A percentile compares a stretch with the other conserved stretches of the same genome.
Evolutionary conservation across 2,888 invertebrate genomes (phyloP).

Genomic region (Synanthedon andrenaeformis): DNA sequence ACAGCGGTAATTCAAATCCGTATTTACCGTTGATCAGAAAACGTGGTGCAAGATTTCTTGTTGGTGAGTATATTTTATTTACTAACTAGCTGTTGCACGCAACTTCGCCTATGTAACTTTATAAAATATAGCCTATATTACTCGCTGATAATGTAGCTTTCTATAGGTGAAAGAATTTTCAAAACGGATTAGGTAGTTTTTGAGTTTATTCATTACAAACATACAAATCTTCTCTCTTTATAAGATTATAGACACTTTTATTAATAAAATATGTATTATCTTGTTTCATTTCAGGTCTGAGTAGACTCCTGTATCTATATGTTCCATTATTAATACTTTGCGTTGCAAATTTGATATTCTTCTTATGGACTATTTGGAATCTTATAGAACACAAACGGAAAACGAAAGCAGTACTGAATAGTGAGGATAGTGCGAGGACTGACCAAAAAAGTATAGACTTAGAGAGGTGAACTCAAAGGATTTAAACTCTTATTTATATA

Average conservation of each 20-base stretch:
- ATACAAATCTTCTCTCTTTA: too few relatives aligned
- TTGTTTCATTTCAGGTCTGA: constrained; percentile 31
- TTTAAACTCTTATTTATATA: too few relatives aligned
- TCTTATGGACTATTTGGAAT: constrained; percentile 44
- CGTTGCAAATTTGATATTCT: constrained; percentile 45
- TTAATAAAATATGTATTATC: too few relatives aligned
- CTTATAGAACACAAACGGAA: constrained; percentile 41
- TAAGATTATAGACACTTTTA: too few relatives aligned
- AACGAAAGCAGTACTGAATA: constrained; percentile 43
- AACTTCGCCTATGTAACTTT: too few relatives aligned
- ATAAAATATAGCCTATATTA: too few relatives aligned
- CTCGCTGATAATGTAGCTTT: too few relatives aligned
- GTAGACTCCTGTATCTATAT: constrained; percentile 50
- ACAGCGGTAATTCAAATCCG: constrained; percentile 19
- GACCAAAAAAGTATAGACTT: constrained; percentile 39
- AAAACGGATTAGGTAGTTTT: too few relatives aligned
- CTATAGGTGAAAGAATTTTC: too few relatives aligned
- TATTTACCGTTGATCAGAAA: constrained; percentile 33
- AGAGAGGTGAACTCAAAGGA: not conserved
- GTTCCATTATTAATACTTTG: constrained; percentile 46
- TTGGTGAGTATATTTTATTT: constrained; percentile 21
- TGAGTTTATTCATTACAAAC: too few relatives aligned
- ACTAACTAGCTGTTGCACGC: too few relatives aligned
- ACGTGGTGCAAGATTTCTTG: constrained; percentile 45
- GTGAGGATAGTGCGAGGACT: constrained; percentile 42